Percentiles rank a stretch among this genome's conserved stretches.
Evolutionary conservation across 2,888 invertebrate genomes (phyloP).

Genomic region (Catocala nupta): DNA sequence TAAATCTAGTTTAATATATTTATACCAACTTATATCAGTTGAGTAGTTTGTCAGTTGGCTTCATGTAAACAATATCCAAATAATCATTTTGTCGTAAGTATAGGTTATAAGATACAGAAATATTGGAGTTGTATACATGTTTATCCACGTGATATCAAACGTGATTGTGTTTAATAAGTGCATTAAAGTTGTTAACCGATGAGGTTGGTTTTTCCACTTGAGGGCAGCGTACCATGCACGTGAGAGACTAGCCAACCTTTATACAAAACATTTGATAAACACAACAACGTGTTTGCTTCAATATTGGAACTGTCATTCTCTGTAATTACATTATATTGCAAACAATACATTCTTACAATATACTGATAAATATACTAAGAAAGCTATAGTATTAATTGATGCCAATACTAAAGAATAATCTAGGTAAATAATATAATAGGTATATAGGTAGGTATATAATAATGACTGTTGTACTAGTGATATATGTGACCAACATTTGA

Average conservation of each 20-base stretch:
- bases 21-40: too few relatives aligned
- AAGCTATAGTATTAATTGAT: too few relatives aligned
- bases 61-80: too few relatives aligned
- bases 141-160: constrained; percentile 38
- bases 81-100: too few relatives aligned
- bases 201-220: constrained; percentile 49
- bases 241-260: constrained; percentile 25
- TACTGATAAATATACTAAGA: too few relatives aligned
- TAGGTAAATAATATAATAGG: too few relatives aligned
- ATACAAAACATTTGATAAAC: constrained; percentile 20
- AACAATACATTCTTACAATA: background rate
- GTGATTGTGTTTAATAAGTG: constrained; percentile 45
- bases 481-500: too few relatives aligned
- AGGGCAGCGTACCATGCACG: constrained; percentile 44
- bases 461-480: background rate
- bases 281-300: background rate
- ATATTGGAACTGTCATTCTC: background rate
- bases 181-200: constrained; percentile 36
- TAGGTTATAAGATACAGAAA: too few relatives aligned
- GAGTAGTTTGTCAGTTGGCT: too few relatives aligned
- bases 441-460: too few relatives aligned
- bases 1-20: too few relatives aligned
- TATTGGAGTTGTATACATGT: background rate
- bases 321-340: constrained; percentile 4
- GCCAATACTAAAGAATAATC: too few relatives aligned